Base-by-base conservation (phyloP, 2,797 vertebrate species). In the Myripristis jacobus region DNA sequence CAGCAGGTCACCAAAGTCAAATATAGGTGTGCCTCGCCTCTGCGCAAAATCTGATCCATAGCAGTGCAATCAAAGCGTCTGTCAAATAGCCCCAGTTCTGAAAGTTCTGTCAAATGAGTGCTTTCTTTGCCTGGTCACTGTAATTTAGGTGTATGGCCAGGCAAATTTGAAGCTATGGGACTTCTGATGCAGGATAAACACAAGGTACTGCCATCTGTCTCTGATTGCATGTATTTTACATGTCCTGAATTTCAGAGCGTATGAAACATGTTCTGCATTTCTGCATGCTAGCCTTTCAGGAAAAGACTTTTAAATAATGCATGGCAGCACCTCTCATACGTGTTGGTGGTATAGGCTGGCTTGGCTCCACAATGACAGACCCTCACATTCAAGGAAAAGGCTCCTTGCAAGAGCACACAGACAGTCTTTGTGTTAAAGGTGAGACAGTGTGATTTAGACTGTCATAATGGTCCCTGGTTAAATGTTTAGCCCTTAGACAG, bases 251-350 rank as follows among this genome's bases (percentile, higher is more conserved):
- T 68, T 67, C 43, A 2, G 56, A 64, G 48, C 60, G 36, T 65
- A 60, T 56, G 31, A 52, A 47, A 54, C 31, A 52, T 66, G 19
- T 19, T 50, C 41, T 65, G 61, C 43, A 7, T 81, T 72, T 83
- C 66, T 63, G 52, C 56, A 54, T 68, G 55, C 52, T 65, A 69
- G 63, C 69, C 9, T 31, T 78, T 65, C 53, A 61, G 62, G 29
- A 76, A 69, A 64, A 47, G 66, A 70, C 64, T 61, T 81, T 57
- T 86, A 21, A 89, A 87, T 86, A 83, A 91, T 90, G 66, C 31
- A 88, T 87, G 78, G 66, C 43, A 24, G 74, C 66, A 77, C 57
- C 68, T 82, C 77, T 80, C 61, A 74, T 71, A 72, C 80, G 68
- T 79, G 75, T 73, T 38, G 50, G 59, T 44, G 59, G 41, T 77